These are phyloP conservation scores for Diorhabda carinulata DNA, from an alignment of 1,140 invertebrate species.

Conservation along the genomic window DNA sequence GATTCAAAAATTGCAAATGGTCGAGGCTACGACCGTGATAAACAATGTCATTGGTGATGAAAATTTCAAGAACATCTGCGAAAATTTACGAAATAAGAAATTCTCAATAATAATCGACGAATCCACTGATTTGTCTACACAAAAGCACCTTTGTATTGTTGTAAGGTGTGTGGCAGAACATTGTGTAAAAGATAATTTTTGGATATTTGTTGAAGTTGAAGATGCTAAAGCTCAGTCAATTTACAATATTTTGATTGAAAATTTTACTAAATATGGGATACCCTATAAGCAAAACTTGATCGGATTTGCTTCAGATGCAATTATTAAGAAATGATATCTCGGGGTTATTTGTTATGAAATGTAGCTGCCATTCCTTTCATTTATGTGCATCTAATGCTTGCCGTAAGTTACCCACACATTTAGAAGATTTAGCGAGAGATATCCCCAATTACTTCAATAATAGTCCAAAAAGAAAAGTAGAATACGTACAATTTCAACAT, in stretches of 20 bases:
- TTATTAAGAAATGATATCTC: conserved; percentile 29
- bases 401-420: conserved; percentile 30
- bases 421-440: conserved; percentile 22
- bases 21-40: not conserved
- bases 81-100: not conserved
- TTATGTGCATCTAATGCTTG: conserved; percentile 33
- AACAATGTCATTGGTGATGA: not conserved
- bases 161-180: not conserved
- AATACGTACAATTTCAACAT: conserved; percentile 36
- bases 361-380: conserved; percentile 36
- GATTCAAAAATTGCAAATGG: not conserved
- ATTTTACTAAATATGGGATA: not conserved
- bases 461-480: conserved; percentile 32
- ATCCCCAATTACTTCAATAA: conserved; percentile 26
- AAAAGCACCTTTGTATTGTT: not conserved
- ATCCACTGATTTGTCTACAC: not conserved
- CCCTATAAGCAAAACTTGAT: not conserved
- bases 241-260: not conserved
- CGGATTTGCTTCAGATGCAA: conserved; percentile 6
- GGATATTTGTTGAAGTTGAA: not conserved
- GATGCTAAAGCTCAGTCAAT: not conserved
- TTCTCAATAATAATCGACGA: not conserved
- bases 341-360: conserved; percentile 28
- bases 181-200: not conserved
- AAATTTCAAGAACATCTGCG: not conserved